Conservation (phyloP, 2,888 invertebrate species). For the Vesta saturnalis region DNA sequence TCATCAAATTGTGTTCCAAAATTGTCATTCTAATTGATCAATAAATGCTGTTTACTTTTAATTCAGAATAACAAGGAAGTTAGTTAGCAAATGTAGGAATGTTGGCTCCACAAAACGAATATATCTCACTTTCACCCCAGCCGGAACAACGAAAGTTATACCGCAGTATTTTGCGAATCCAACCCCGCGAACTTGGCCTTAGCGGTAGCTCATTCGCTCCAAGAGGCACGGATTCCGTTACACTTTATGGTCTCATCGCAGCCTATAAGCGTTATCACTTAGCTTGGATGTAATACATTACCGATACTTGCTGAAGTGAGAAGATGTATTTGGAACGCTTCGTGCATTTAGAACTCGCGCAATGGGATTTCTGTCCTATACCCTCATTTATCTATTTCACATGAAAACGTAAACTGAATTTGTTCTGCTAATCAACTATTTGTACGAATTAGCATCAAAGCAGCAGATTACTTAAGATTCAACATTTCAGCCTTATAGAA, state of each 20-base stretch:
- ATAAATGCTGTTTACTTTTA: conserved; percentile 26
- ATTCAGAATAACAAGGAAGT: conserved; percentile 29
- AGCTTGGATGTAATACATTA: conserved; percentile 56
- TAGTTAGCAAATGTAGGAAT: conserved; percentile 50
- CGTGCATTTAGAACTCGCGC: conserved; percentile 38
- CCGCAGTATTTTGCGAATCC: conserved; percentile 58
- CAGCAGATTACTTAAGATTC: neutral
- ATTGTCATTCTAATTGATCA: neutral
- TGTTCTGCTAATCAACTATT: conserved; percentile 21
- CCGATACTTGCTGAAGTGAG: conserved; percentile 60
- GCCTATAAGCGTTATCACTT: conserved; percentile 58
- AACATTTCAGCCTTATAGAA: no score
- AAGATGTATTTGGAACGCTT: conserved; percentile 59
- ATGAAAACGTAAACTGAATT: conserved; percentile 24
- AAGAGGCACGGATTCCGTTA: conserved; percentile 53
- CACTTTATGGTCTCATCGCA: conserved; percentile 55
- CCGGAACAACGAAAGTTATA: conserved; percentile 58
- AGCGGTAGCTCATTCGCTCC: conserved; percentile 50
- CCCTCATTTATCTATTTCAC: conserved; percentile 36
- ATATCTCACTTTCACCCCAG: conserved; percentile 57
- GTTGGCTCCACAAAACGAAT: conserved; percentile 55
- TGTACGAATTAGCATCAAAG: conserved; percentile 12
- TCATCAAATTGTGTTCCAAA: neutral
- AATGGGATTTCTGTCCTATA: conserved; percentile 36
- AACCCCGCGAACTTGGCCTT: conserved; percentile 48